These are phyloP conservation scores for Spodoptera litura DNA, from an alignment of 1,140 invertebrate genomes.

Conservation along the genomic window DNA sequence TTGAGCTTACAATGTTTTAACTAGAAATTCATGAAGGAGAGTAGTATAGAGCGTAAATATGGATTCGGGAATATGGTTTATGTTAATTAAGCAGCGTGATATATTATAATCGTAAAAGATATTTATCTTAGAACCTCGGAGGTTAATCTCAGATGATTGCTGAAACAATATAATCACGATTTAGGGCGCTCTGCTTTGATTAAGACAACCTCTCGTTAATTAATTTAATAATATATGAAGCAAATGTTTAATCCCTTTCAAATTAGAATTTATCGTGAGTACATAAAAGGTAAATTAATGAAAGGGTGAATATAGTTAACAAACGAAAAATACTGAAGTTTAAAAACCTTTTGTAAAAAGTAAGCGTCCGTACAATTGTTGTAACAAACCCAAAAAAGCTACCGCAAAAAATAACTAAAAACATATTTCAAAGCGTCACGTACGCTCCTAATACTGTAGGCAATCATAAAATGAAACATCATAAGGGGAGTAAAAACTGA, in stretches of 20 bases:
- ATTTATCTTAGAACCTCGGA: slow-evolving; percentile 14
- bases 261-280: too few species aligned
- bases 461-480: slow-evolving; percentile 84
- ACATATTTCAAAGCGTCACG: slow-evolving; percentile 71
- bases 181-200: background rate
- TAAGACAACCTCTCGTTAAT: background rate
- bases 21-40: slow-evolving; percentile 23
- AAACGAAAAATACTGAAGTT: background rate
- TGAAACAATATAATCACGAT: slow-evolving; percentile 16
- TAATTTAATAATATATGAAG: background rate
- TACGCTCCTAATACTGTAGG: slow-evolving; percentile 72
- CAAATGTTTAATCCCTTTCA: too few species aligned
- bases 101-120: slow-evolving; percentile 36
- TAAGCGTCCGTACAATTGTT: background rate
- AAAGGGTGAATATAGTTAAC: too few species aligned
- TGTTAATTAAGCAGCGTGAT: slow-evolving; percentile 38
- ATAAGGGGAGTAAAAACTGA: slow-evolving; percentile 83
- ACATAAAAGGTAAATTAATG: too few species aligned
- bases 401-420: slow-evolving; percentile 61
- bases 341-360: background rate
- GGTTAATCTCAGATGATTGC: slow-evolving; percentile 26
- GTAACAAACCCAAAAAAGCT: slow-evolving; percentile 1
- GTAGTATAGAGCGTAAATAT: slow-evolving; percentile 18
- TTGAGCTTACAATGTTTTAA: slow-evolving; percentile 54
- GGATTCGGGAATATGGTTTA: slow-evolving; percentile 38